Base-by-base conservation (phyloP, 2,797 vertebrate genomes). In the Protosalanx chinensis region DNA sequence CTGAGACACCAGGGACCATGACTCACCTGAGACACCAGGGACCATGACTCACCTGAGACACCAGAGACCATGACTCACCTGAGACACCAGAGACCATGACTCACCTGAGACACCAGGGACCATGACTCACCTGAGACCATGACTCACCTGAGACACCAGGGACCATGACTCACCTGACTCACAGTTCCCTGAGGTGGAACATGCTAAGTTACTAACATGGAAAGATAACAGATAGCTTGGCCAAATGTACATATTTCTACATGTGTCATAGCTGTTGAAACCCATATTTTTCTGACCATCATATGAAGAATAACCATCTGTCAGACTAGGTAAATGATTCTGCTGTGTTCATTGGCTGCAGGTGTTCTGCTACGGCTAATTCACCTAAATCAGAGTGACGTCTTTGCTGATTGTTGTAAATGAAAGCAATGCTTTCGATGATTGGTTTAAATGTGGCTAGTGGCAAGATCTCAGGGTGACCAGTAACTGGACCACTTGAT, bases 371-470 rank as follows among this genome's bases (percentile, higher is more conserved):
- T 35, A 32, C 32, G 51, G 74, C 76, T 81, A 84, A 89, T 88
- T 88, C 84, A 80, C 58, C 18, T 4, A 64, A 46, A 77, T 87
- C 49, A 81, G 83, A 85, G 79, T 89, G 86, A 81, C 71, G 81
- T 73, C 70, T 79, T 79, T 70, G 53, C 75, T 79, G 74, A 86
- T 85, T 82, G 82, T 77, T 80, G 41, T 74, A 75, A 80, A 75
- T 83, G 72, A 79, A 72, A 78, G 73, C 67, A 79, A 79, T 65
- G 67, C 76, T 65, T 63, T 1, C 67, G 71, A 81, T 84, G 87
- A 88, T 89, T 86, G 85, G 84, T 88, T 76, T 74, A 82, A 88
- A 89, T 89, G 81, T 84, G 77, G 83, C 78, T 3, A 72, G 80
- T 79, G 80, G 33, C 33, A 41, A 46, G 6, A 75, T 67, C 78